Base-by-base conservation (phyloP, 2,797 vertebrate species). In the Eulemur rubriventer region DNA sequence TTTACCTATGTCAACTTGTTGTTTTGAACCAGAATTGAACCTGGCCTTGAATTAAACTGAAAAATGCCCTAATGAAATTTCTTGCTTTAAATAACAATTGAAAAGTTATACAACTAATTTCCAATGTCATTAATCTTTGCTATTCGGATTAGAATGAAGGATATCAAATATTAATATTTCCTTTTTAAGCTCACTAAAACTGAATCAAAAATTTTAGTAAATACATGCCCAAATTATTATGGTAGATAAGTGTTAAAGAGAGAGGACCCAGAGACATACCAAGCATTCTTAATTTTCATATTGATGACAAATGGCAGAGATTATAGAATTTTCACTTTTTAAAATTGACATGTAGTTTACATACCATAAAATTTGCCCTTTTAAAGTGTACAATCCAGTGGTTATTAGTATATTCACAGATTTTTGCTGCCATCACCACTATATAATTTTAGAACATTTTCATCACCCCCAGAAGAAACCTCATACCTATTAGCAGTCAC, bases 11-110 rank as follows among this genome's bases (percentile, higher is more conserved):
- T 83, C 69, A 89, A 82, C 35, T 88, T 88, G 8, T 95, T 96
- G 13, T 93, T 96, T 97, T 82, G 16, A 96, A 85, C 28, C 65
- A 59, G 83, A 91, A 86, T 73, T 86, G 41, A 73, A 79, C 30
- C 26, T 79, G 43, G 24, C 28, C 38, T 92, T 89, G 38, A 91
- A 79, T 91, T 91, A 91, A 86, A 86, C 57, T 86, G 18, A 41
- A 80, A 92, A 94, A 76, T 92, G 2, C 16, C 24, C 14, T 57
- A 72, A 43, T 93, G 55, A 70, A 85, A 70, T 94, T 57, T 91
- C 26, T 88, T 89, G 35, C 26, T 65, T 46, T 85, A 55, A 88
- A 75, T 83, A 55, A 79, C 35, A 92, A 30, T 57, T 38, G 46
- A 78, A 85, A 93, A 91, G 35, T 79, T 57, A 18, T 78, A 57